Conservation (phyloP, 2,888 invertebrate species). For the Agonopterix heracliana region DNA sequence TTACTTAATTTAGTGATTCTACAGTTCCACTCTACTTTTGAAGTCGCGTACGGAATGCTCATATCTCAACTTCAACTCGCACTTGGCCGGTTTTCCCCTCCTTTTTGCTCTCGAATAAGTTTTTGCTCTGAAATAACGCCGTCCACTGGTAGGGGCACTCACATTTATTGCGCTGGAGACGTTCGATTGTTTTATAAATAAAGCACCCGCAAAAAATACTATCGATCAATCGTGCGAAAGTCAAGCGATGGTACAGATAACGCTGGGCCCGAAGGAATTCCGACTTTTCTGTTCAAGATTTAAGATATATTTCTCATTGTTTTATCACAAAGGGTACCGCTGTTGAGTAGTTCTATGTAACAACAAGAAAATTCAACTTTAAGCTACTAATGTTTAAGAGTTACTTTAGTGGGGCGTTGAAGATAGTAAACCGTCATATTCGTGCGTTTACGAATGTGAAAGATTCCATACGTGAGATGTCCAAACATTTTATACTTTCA, state of each 20-base stretch:
- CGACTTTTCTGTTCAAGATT: slow-evolving; percentile 23
- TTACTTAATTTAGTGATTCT: no score
- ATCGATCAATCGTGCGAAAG: slow-evolving; percentile 76
- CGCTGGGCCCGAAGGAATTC: slow-evolving; percentile 22
- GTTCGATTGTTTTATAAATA: slow-evolving; percentile 76
- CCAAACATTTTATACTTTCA: slow-evolving; percentile 77
- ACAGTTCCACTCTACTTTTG: no score
- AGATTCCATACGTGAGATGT: slow-evolving; percentile 71
- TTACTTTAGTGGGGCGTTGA: slow-evolving; percentile 18
- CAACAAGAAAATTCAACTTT: slow-evolving; percentile 29
- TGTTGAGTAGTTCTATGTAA: slow-evolving; percentile 5
- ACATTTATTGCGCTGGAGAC: slow-evolving; percentile 62
- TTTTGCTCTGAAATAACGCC: slow-evolving; percentile 36
- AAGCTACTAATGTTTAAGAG: slow-evolving; percentile 20
- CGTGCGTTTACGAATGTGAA: slow-evolving; percentile 64
- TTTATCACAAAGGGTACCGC: slow-evolving; percentile 18
- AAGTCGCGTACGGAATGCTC: no score
- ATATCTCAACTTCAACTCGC: no score
- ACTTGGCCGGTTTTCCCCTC: slow-evolving; percentile 17
- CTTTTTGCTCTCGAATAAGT: slow-evolving; percentile 24
- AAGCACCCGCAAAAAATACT: slow-evolving; percentile 71
- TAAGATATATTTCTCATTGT: slow-evolving; percentile 29
- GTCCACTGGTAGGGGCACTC: slow-evolving; percentile 57
- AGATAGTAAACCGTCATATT: slow-evolving; percentile 50
- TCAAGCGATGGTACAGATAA: slow-evolving; percentile 61